Percentiles rank a stretch among this genome's conserved stretches.
phyloP scores from a whole-genome alignment of 1,140 invertebrate genomes.

The Patella vulgata region DNA sequence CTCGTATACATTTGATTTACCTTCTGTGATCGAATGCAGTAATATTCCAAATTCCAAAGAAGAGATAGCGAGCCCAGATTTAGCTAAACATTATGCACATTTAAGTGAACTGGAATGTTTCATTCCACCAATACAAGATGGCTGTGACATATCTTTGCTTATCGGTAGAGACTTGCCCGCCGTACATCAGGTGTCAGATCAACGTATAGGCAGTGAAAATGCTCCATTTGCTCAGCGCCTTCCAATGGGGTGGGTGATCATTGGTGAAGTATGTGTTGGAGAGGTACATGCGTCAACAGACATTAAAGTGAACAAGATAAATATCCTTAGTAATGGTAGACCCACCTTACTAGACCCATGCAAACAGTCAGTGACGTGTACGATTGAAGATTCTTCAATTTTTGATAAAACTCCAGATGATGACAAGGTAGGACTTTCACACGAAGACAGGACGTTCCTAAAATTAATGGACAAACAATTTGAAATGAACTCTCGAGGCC shows the following conservation, averaged over 20 bases:
- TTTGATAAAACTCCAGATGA: constrained; percentile 18
- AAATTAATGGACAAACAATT: constrained; percentile 23
- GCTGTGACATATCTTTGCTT: constrained; percentile 21
- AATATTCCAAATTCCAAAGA: constrained; percentile 12
- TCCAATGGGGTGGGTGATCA: constrained; percentile 35
- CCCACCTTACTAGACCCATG: constrained; percentile 20
- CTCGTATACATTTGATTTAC: neutral
- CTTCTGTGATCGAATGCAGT: constrained; percentile 17
- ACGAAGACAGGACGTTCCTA: constrained; percentile 28
- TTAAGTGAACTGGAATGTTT: neutral
- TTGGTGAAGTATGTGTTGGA: constrained; percentile 32
- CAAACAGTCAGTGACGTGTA: constrained; percentile 17
- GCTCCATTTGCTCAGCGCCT: constrained; percentile 32
- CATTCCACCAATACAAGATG: constrained; percentile 20
- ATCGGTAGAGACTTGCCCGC: constrained; percentile 30
- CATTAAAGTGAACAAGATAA: constrained; percentile 19
- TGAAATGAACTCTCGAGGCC: constrained; percentile 3
- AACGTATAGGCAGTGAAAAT: constrained; percentile 8
- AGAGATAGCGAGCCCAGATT: constrained; percentile 2
- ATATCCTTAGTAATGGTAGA: constrained; percentile 14
- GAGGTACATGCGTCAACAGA: constrained; percentile 8
- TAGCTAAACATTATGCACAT: constrained; percentile 13
- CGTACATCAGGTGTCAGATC: constrained; percentile 30
- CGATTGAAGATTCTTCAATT: neutral
- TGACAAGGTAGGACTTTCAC: constrained; percentile 18